Evolutionary conservation across 2,113 vertebrate genomes (phyloP).

Genomic region (Tenrec ecaudatus): DNA sequence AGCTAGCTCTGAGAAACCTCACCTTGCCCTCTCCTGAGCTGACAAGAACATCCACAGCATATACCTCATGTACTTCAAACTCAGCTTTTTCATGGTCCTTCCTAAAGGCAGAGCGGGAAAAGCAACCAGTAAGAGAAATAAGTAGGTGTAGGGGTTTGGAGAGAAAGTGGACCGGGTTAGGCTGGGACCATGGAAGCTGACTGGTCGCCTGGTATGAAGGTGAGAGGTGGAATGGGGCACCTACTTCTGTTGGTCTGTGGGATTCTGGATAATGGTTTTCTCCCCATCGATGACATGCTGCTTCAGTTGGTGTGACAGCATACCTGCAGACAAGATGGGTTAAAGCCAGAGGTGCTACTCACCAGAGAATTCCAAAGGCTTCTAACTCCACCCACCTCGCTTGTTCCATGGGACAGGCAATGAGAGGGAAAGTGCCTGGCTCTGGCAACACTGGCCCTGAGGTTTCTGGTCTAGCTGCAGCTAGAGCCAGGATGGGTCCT

Average conservation of each 20-base stretch:
- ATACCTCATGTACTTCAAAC: conserved; percentile 98
- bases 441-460: background rate
- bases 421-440: background rate
- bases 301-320: conserved; percentile 98
- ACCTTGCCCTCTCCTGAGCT: conserved; percentile 99
- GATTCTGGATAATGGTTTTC: conserved; percentile 99
- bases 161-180: background rate
- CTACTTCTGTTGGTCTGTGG: conserved; percentile 97
- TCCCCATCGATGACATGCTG: conserved; percentile 98
- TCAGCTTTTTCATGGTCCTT: conserved; percentile 99
- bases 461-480: conserved; percentile 1
- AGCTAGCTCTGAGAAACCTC: conserved; percentile 46
- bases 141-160: background rate
- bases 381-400: background rate
- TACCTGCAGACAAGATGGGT: conserved; percentile 86
- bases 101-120: conserved; percentile 82
- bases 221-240: conserved; percentile 50
- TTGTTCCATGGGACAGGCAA: background rate
- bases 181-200: background rate
- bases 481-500: background rate
- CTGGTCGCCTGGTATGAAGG: background rate
- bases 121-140: background rate
- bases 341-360: background rate
- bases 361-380: background rate
- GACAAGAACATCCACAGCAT: conserved; percentile 97